Base-by-base conservation (phyloP, 2,113 vertebrate species). In the Psephotus haematonotus region DNA sequence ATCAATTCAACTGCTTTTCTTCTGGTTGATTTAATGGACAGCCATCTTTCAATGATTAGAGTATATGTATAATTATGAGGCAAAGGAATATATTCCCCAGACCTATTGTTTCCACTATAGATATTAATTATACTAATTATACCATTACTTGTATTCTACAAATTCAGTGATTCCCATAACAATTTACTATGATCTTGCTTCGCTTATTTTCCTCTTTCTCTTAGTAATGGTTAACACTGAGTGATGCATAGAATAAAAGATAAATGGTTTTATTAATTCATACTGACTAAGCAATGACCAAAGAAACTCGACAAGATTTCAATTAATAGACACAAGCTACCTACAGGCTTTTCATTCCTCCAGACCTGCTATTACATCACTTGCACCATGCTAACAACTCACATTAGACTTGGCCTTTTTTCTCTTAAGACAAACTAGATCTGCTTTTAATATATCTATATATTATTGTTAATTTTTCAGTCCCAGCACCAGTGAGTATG, bases 211-310 rank as follows among this genome's bases (percentile, higher is more conserved):
- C 39, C 39, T 63, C 75, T 75, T 59, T 17, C 29, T 70, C 72
- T 60, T 49, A 62, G 35, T 53, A 52, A 62, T n/a, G 31, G 52
- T 39, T 69, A 63, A 76, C 74, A 86, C 29, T 49, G 59, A 57
- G 19, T 5, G 78, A 41, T 60, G 53, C 39, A 75, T 15, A 50
- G 16, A 53, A 76, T n/a, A 28, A 70, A 43, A 89, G 70, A 92
- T 86, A 92, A 95, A 94, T 65, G 33, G 17, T 28, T 64, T 63
- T 79, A 72, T 47, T 96, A 92, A 94, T 74, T 74, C 37, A 68
- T 35, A 67, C 64, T 82, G n/a, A 33, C 31, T 33, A 57, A 85
- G 19, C 52, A 86, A 62, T 44, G 35, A 29, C 49, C 33, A 31
- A 64, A 39, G 19, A 83, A 78, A 50, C 37, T 33, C 28, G 13